Evolutionary conservation across 2,888 invertebrate genomes (phyloP).

Genomic region (Pseudolycoriella hygida): DNA sequence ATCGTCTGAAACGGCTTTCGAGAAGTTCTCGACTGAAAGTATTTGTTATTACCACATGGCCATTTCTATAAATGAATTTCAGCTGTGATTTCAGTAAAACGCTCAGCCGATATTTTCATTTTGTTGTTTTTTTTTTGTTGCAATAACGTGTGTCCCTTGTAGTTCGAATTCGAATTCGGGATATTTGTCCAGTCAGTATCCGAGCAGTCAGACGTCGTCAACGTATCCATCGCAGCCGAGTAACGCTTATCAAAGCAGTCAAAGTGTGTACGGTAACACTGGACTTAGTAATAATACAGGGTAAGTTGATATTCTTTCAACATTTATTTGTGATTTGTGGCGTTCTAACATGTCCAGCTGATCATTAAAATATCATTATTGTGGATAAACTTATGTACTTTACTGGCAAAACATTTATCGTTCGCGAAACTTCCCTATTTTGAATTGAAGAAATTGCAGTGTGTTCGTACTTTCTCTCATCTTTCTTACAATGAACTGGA

Average conservation of each 20-base stretch:
- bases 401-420: too few relatives aligned
- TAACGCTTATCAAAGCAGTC: conserved; percentile 28
- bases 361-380: too few relatives aligned
- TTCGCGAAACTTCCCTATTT: too few relatives aligned
- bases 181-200: conserved; percentile 23
- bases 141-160: neutral
- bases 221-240: conserved; percentile 29
- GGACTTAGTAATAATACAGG: conserved; percentile 25
- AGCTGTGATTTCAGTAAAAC: too few relatives aligned
- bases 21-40: too few relatives aligned
- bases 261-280: conserved; percentile 29
- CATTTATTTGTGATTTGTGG: conserved; percentile 2
- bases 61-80: too few relatives aligned
- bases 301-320: conserved; percentile 19
- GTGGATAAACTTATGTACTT: too few relatives aligned
- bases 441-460: too few relatives aligned
- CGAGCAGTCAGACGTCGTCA: conserved; percentile 21
- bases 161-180: conserved; percentile 29
- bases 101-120: neutral
- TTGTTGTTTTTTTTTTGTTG: conserved; percentile 2
- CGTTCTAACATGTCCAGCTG: neutral
- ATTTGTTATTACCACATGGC: too few relatives aligned
- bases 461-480: too few relatives aligned
- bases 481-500: too few relatives aligned
- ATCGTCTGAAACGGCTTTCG: too few relatives aligned